Base-by-base conservation (phyloP, 2,888 invertebrate species). In the Dynastes hyllus region DNA sequence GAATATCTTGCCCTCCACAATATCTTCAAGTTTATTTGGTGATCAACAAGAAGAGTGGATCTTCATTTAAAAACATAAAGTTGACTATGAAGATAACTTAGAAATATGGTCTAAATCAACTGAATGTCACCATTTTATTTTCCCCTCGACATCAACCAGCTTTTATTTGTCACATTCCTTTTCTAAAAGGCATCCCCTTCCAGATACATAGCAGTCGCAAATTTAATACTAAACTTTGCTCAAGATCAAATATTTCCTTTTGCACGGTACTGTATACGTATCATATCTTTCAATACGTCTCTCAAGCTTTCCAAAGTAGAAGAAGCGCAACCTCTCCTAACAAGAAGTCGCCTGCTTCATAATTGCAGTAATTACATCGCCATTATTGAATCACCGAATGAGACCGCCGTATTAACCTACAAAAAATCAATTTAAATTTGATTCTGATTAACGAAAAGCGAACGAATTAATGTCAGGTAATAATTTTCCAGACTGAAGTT, bases 371-470 rank as follows among this genome's bases (percentile, higher is more conserved):
- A 75, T 75, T 75, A 75, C 50, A 61, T 2, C 73, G 61, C 63
- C 73, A 75, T 75, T 75, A 75, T 63, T 45, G 27, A 40, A 75
- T 75, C 61, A 50, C 61, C 61, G 61, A 61, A 61, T 45, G 50
- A 55, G 55, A 5, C 61, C 27, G 22, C 61, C 55, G 61, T 71
- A 71, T 61, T 61, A 75, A 75, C 73, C 58, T 40, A 61, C 61
- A 75, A 75, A 75, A 63, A 75, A 73, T 73, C 73, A 61, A 75
- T 61, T 61, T 63, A 75, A 75, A 75, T 75, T 75, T 75, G 73
- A 75, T 75, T 75, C 61, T 61, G 58, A 61, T 75, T 75, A 75
- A 75, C 73, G 73, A 75, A 69, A 45, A 58, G 1, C 22, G 55
- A 22, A 40, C 8, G 61, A 75, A 75, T 75, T 75, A 75, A 45